Evolutionary conservation across 1,140 invertebrate genomes (phyloP), one percentile per base, ranked within the genome.

Genomic region (Camponotus pennsylvanicus): DNA sequence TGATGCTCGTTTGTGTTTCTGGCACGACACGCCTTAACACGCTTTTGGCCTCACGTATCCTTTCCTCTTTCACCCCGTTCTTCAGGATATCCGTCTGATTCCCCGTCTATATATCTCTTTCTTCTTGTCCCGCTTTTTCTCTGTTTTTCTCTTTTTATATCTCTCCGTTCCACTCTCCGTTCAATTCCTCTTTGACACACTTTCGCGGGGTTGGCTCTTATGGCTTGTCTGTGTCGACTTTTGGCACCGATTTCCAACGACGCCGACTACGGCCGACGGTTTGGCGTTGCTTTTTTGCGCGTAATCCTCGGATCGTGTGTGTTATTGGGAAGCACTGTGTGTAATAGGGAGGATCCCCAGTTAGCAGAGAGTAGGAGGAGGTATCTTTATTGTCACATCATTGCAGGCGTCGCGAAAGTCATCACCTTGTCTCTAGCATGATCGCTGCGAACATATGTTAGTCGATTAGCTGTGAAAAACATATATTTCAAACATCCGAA

Each of bases 311-410:
- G 55, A n/a, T 61, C 66, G 79, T 59, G 79, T 70, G 78, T 83
- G 27, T 89, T 84, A 37, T 91, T 90, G 88, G 93, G 94, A 95
- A 95, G 94, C 94, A 95, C 94, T 94, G 91, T 92, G 91, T 93
- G 77, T 80, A 69, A 84, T 87, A 92, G 90, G 90, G 90, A 87
- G 90, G 86, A 92, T 89, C 88, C 92, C 93, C 89, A 93, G 90
- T 94, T 90, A 90, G 93, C 88, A 85, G 85, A 93, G 90, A 89
- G 91, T 91, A 88, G 90, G 92, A 93, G 88, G 84, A 92, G 90
- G 89, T 93, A 91, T 91, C 92, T 93, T 95, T 95, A 95, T 95
- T 95, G 94, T 95, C 95, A 95, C 94, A 95, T 95, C 94, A 93
- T 95, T 93, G 91, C 87, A 89, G 87, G 75, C 90, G 86, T 88